Base-by-base conservation (phyloP, 2,113 vertebrate genomes). In the Daubentonia madagascariensis region DNA sequence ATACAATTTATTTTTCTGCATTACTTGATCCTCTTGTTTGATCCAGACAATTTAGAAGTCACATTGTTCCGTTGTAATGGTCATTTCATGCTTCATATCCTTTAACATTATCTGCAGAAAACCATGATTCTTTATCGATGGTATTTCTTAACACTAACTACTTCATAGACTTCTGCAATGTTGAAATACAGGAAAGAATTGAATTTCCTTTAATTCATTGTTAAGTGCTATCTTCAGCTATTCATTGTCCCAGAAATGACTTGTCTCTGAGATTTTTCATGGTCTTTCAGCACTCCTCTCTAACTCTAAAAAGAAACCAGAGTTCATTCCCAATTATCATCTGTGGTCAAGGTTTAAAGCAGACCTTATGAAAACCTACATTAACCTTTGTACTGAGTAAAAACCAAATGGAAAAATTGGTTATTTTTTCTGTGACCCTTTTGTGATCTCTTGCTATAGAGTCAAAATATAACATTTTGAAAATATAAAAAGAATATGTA, bases 311-410 rank as follows among this genome's bases (percentile, higher is more conserved):
- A 73, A 83, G 8, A 84, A 72, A 68, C 18, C 43, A 83, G 6
- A 89, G 52, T 94, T 97, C 59, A 89, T 67, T 78, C 25, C n/a
- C 65, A 91, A 32, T 80, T 94, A 87, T 78, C 1, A 52, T 79
- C 68, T 85, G 37, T 86, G 9, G 6, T 80, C 43, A 96, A 59
- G 5, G 18, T 75, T 96, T 86, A 87, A 90, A 94, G 25, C 28
- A 88, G n/a, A 85, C 28, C 4, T 65, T 89, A 65, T 70, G 30
- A 94, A 87, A 85, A 68, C 10, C 14, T 70, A 25, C 32, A 87
- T 70, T 80, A 97, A 92, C 28, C 17, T 96, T 91, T 94, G 37
- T 85, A 65, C 18, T 40, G 32, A 81, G 73, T 59, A 86, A 93
- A 90, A 88, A 35, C 23, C n/a, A 94, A 68, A 79, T 75, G 35